Evolutionary conservation across 2,888 invertebrate species (phyloP), one percentile per base, ranked within the genome.

Genomic region (Leptopterna dolabrata): DNA sequence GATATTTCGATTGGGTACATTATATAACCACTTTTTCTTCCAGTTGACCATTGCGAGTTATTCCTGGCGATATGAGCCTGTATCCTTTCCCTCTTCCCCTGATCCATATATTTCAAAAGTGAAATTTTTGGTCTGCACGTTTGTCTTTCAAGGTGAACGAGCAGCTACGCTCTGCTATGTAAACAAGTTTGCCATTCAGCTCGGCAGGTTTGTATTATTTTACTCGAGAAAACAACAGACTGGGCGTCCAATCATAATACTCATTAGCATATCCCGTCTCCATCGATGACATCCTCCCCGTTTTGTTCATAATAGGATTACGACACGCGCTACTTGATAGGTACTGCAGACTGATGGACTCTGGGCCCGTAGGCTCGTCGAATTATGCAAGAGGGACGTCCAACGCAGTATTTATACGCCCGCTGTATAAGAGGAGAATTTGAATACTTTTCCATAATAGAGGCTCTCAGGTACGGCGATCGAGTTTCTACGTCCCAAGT

Each of bases 381-480:
- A 63, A 63, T 63, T 24, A 63, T 63, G 63, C 63, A 63, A 63
- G 63, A 63, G 63, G 19, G 7, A 24, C 63, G 63, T 63, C 63
- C 63, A 63, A 63, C 63, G 63, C 19, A 63, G 63, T 63, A 19
- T 63, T 63, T 63, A 63, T 24, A 24, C 16, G 19, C 63, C 63
- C 63, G n/a, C 24, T 13, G 0, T 3, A 0, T 24, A 2, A 11
- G 19, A 24, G 6, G 16, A n/a, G 51, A 63, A 63, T 63, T 63
- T 63, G 63, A 63, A 63, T 63, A 63, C 63, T 63, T 63, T 63
- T 63, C 63, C 63, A 63, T 63, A 63, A 63, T 63, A 27, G 63
- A 63, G 19, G 63, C 63, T 63, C 13, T 24, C 24, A 63, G 63
- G 24, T 24, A 63, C 24, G 27, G 7, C 63, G 19, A 63, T 63